Percentiles rank a stretch among this genome's conserved stretches.
Conservation (phyloP, 2,113 vertebrate species). For the Cavia aperea region DNA sequence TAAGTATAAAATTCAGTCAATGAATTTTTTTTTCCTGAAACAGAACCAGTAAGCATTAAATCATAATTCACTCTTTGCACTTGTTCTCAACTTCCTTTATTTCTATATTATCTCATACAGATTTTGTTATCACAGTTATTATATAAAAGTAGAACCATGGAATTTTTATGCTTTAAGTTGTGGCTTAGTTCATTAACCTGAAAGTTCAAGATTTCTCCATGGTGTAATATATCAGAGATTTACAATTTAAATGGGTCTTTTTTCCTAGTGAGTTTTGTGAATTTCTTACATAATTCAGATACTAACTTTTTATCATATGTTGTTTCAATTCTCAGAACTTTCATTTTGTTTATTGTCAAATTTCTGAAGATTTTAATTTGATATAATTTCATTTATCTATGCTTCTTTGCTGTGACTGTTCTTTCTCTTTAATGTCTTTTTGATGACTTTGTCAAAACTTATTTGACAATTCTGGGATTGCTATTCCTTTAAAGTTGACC, state of each 20-base stretch:
- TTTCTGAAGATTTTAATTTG: not conserved
- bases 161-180: not conserved
- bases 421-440: not conserved
- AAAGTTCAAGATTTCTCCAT: not conserved
- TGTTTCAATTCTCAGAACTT: not conserved
- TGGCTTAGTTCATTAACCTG: not conserved
- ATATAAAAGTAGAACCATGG: not conserved
- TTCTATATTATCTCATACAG: not conserved
- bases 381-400: not conserved
- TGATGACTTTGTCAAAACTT: not conserved
- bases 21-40: not conserved
- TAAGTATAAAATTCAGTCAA: not conserved
- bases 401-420: not conserved
- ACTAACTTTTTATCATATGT: not conserved
- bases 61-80: not conserved
- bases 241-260: not conserved
- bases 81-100: not conserved
- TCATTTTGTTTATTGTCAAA: not conserved
- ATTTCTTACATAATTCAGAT: not conserved
- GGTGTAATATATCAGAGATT: not conserved
- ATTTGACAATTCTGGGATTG: not conserved
- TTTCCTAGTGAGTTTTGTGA: not conserved
- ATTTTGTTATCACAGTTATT: not conserved
- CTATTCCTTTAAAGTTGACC: not conserved
- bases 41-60: not conserved